A percentile compares a stretch with the other conserved stretches of the same genome.
Conservation (phyloP, 2,113 vertebrate species). For the Esox niger region DNA sequence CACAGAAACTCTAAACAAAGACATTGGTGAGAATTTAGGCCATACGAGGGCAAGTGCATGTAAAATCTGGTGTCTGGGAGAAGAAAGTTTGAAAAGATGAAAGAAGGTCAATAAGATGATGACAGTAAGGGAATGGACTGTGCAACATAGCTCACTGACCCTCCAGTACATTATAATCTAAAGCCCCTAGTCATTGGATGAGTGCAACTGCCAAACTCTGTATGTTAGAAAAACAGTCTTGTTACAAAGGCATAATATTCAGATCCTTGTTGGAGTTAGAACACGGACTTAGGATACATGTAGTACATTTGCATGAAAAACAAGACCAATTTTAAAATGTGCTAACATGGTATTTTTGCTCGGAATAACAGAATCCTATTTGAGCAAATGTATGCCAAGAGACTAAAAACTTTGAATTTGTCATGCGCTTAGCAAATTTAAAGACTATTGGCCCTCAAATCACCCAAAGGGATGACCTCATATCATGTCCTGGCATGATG, state of each 20-base stretch:
- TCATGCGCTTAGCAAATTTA: slow-evolving; percentile 47
- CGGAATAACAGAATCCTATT: slow-evolving; percentile 16
- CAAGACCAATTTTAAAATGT: slow-evolving; percentile 48
- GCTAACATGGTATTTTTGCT: slow-evolving; percentile 6
- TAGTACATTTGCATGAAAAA: slow-evolving; percentile 27
- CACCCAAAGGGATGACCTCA: slow-evolving; percentile 57
- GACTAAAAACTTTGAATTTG: slow-evolving; percentile 32
- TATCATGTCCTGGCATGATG: slow-evolving; percentile 49
- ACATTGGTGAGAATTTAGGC: not conserved
- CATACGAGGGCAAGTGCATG: too few species aligned
- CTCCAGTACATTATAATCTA: not conserved
- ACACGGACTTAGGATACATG: slow-evolving; percentile 42
- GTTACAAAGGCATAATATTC: slow-evolving; percentile 31
- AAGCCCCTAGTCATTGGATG: slow-evolving; percentile 10
- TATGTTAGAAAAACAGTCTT: not conserved
- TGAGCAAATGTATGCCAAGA: slow-evolving; percentile 20
- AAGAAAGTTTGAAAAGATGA: not conserved
- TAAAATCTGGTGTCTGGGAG: too few species aligned
- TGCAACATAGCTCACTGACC: slow-evolving; percentile 41
- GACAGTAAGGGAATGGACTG: slow-evolving; percentile 56
- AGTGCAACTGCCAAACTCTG: not conserved
- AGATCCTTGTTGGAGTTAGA: slow-evolving; percentile 8
- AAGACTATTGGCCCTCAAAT: slow-evolving; percentile 53
- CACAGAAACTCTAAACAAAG: not conserved
- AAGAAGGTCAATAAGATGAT: slow-evolving; percentile 41